phyloP scores from a whole-genome alignment of 2,797 vertebrate species.

The Prunella strophiata region DNA sequence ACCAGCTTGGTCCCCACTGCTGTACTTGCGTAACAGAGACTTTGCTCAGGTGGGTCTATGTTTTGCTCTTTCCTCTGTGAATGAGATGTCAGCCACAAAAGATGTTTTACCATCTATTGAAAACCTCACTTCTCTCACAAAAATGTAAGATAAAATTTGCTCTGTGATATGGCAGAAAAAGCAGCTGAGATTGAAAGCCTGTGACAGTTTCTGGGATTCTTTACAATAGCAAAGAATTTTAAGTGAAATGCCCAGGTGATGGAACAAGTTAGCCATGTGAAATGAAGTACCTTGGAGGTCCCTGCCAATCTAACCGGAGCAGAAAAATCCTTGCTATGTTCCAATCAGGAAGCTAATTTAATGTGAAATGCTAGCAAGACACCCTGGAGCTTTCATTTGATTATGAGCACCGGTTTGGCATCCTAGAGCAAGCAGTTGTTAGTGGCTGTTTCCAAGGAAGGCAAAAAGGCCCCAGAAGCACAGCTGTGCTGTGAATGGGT shows the following conservation, averaged over 20 bases:
- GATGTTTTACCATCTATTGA: background rate
- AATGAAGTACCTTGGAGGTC: background rate
- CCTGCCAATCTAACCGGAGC: background rate
- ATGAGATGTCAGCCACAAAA: background rate
- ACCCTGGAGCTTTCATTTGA: background rate
- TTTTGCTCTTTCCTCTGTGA: background rate
- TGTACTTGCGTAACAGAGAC: fast-evolving
- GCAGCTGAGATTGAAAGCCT: background rate
- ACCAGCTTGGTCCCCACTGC: background rate
- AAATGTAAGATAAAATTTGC: background rate
- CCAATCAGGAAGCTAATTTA: background rate
- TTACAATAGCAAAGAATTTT: background rate
- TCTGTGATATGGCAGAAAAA: background rate
- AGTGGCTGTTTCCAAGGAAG: background rate
- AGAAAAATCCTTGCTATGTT: background rate
- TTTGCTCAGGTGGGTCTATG: fast-evolving
- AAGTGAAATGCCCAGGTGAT: background rate
- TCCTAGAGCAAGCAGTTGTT: background rate
- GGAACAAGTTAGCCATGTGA: background rate
- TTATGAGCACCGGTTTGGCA: background rate
- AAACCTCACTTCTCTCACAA: background rate
- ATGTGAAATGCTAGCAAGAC: background rate
- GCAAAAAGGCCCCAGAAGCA: background rate
- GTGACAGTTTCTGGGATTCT: background rate
- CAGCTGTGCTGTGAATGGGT: background rate